Base-by-base conservation (phyloP, 2,797 vertebrate genomes). In the Nyctalus aviator region DNA sequence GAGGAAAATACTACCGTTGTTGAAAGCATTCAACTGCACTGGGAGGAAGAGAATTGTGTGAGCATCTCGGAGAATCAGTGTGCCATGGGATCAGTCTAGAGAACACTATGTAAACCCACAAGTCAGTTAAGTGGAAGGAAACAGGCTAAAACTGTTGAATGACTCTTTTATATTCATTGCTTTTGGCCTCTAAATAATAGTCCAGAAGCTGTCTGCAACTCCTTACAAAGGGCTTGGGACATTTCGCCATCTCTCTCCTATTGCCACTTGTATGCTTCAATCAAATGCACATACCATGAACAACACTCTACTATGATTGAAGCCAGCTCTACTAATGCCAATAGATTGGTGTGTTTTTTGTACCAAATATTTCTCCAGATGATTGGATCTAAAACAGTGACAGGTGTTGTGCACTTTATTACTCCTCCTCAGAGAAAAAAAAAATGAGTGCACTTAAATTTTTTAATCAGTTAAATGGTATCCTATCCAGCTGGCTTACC, bases 281-380 rank as follows among this genome's bases (percentile, higher is more conserved):
- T 41, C 17, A 77, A 90, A 82, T 12, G 41, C n/a, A 69, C 55
- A 68, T n/a, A 2, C 48, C 41, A 9, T 23, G 78, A 79, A 7
- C 9, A 62, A 50, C 5, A 25, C 30, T 44, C 11, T 55, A 30
- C 48, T 73, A 18, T 15, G 6, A 10, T 5, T 23, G 64, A 77
- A 50, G 27, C 41, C 46, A 48, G 23, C 6, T 62, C 57, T 85
- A 85, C 35, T 71, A 50, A 64, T 44, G 27, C 32, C 37, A 59
- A 41, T n/a, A 20, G 21, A 12, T 64, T 85, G 53, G 2, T 30
- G 0, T 76, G 20, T 76, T 90, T 96, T 93, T 27, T 79, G 27
- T 21, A 84, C 20, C 30, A 44, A 76, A 18, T 68, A 21, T 85
- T 88, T 27, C 94, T 92, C 64, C n/a, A 91, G 71, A 72, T 96